Percentiles rank a stretch among this genome's conserved stretches.
These are phyloP conservation scores for Halcyon chelicuti DNA, from an alignment of 2,797 vertebrate species.

Conservation along the genomic window DNA sequence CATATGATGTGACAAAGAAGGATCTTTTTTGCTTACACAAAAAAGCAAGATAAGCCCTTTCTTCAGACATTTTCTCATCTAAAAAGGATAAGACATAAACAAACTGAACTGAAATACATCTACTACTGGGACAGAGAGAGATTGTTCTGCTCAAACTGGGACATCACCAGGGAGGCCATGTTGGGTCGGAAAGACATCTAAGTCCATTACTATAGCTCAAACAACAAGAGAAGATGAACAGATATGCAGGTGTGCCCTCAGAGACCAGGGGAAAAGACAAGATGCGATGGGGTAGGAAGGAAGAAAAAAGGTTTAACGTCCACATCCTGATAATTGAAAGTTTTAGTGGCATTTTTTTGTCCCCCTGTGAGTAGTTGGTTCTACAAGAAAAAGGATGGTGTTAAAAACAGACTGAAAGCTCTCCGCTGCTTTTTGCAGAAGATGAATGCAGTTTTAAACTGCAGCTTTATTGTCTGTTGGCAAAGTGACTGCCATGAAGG, in stretches of 20 bases:
- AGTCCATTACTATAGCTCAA: background rate
- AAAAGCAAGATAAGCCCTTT: background rate
- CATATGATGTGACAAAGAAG: background rate
- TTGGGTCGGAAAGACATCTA: background rate
- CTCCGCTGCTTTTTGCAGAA: conserved; percentile 40
- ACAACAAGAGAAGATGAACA: background rate
- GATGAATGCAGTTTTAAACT: conserved; percentile 56
- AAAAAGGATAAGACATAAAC: background rate
- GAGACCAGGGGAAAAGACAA: background rate
- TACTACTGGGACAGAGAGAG: background rate
- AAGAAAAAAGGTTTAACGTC: background rate
- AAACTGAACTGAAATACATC: background rate
- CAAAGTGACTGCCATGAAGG: conserved; percentile 51
- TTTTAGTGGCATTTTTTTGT: background rate
- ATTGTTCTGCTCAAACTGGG: background rate
- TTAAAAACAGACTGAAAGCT: conserved; percentile 35
- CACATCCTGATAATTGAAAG: background rate
- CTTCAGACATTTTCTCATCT: background rate
- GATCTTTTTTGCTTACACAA: background rate
- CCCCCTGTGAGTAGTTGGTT: background rate
- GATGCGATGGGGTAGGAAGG: background rate
- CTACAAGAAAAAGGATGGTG: background rate
- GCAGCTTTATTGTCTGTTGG: conserved; percentile 48
- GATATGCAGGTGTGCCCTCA: background rate
- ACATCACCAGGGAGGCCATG: background rate